Evolutionary conservation across 1,140 invertebrate species (phyloP), one percentile per base, ranked within the genome.

Genomic region (Augochlora pura): DNA sequence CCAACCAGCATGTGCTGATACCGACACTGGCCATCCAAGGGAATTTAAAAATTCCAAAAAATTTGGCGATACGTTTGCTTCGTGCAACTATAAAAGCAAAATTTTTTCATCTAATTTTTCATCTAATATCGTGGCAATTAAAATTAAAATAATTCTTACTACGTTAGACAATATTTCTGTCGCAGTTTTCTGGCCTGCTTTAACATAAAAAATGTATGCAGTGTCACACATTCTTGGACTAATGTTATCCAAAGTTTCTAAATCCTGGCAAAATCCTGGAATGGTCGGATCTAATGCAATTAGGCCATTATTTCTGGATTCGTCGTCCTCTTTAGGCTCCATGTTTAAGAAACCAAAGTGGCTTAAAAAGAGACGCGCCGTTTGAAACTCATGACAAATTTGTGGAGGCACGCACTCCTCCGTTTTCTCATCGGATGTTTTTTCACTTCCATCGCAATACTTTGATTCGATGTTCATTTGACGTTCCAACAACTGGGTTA

Each of bases 191-290:
- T 99, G 98, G 1, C 97, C 97, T 62, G 96, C 95, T 90, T 96
- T 96, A 0, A 98, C 97, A 91, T 99, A 99, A 93, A 99, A 99
- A 79, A 99, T 94, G 91, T 99, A 98, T 81, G 97, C 97, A 0
- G 98, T 99, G 89, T 99, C 98, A 87, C 96, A 96, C 9, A 97
- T 98, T 82, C 98, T 94, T 42, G 96, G 95, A 86, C 97, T 97
- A 78, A 97, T 96, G 59, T 94, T 94, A 92, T 98, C 97, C 59
- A 99, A 91, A 42, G 94, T 94, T 88, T 97, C 95, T 21, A 97
- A 90, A 80, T 96, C 95, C 16, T 93, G 91, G 38, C 94, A 95
- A 89, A 99, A 97, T 23, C 95, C 96, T 16, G 94, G 89, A 64
- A 95, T 93, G 12, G 94, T 94, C 42, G 95, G 95, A 93, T 99